Percentiles rank a stretch among this genome's conserved stretches.
phyloP scores from a whole-genome alignment of 2,113 vertebrate species.

The Rhea americana region DNA sequence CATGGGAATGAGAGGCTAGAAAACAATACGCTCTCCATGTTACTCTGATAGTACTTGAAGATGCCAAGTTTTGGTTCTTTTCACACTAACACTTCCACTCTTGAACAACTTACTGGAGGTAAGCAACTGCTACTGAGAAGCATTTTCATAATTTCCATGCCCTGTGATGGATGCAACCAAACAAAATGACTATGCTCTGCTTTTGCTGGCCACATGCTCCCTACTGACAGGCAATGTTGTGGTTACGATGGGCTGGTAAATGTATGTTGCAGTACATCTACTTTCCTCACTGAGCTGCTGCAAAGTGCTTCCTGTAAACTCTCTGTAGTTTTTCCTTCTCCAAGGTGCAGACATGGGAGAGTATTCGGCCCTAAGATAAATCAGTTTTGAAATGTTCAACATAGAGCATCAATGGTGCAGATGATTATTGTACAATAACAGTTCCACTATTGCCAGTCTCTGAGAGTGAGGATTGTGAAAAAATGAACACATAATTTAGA shows the following conservation, averaged over 20 bases:
- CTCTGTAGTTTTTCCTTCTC: neutral
- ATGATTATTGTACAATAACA: neutral
- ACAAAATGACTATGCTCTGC: neutral
- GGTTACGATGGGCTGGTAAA: neutral
- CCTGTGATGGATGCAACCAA: neutral
- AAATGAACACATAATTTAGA: neutral
- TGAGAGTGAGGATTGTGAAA: slow-evolving; percentile 6
- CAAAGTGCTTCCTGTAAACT: neutral
- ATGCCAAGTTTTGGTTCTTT: neutral
- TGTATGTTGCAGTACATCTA: neutral
- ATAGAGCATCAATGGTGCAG: neutral
- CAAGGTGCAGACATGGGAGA: neutral
- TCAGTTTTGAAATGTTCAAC: neutral
- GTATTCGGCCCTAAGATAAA: neutral
- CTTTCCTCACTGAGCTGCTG: neutral
- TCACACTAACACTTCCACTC: neutral
- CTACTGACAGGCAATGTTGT: neutral
- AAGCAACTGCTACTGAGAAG: neutral
- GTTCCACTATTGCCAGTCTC: slow-evolving; percentile 2
- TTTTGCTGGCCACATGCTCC: neutral
- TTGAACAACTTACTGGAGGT: neutral
- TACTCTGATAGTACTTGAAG: neutral
- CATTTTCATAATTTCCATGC: neutral
- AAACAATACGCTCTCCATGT: neutral
- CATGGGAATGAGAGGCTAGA: neutral